Evolutionary conservation across 1,140 invertebrate species (phyloP).

Genomic region (Oryctes rhinoceros): DNA sequence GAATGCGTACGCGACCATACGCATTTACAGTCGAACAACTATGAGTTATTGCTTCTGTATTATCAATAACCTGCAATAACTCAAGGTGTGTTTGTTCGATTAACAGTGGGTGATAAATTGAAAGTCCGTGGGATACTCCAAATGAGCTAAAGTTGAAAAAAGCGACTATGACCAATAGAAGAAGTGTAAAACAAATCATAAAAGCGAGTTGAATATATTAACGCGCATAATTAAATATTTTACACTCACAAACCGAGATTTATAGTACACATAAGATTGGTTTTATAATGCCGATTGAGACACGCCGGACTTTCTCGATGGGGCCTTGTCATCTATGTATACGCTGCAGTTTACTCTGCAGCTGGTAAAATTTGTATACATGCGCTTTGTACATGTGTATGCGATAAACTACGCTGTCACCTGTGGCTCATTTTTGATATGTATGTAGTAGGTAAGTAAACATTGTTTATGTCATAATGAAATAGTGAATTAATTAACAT

Average conservation of each 20-base stretch:
- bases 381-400: not conserved
- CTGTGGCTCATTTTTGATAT: conserved; percentile 11
- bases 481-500: conserved; percentile 28
- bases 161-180: not conserved
- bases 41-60: conserved; percentile 3
- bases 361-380: conserved; percentile 11
- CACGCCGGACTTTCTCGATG: conserved; percentile 8
- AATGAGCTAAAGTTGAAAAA: not conserved
- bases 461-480: conserved; percentile 12
- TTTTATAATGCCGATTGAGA: conserved; percentile 17
- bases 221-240: conserved; percentile 20
- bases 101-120: conserved; percentile 13
- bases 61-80: not conserved
- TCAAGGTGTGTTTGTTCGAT: conserved; percentile 1
- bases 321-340: not conserved
- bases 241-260: conserved; percentile 10
- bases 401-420: not conserved
- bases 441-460: conserved; percentile 8
- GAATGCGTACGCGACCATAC: not conserved
- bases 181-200: conserved; percentile 5
- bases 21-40: not conserved
- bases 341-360: not conserved
- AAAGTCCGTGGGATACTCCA: conserved; percentile 1
- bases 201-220: conserved; percentile 5
- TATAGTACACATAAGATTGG: not conserved